Conservation (phyloP, 2,113 vertebrate species). For the Calonectris borealis region DNA sequence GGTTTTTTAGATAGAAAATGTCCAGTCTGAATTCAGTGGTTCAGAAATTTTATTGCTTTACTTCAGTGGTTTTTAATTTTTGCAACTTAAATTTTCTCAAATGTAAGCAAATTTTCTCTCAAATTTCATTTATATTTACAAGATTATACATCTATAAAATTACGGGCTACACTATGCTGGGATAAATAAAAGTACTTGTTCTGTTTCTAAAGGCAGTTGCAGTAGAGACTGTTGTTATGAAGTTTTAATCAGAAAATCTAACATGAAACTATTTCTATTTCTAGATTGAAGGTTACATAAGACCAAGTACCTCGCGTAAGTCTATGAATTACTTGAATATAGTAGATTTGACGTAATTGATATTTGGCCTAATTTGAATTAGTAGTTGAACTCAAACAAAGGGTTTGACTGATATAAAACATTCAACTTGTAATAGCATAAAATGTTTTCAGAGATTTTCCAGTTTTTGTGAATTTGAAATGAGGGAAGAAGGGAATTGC, state of each 20-base stretch:
- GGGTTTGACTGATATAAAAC: neutral
- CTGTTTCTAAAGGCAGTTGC: neutral
- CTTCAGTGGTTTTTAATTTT: neutral
- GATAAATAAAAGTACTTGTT: neutral
- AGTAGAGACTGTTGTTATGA: neutral
- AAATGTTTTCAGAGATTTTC: neutral
- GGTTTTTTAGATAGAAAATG: neutral
- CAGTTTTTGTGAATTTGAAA: neutral
- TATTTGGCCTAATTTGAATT: neutral
- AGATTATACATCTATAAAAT: neutral
- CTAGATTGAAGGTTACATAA: constrained; percentile 14
- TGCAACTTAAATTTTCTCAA: neutral
- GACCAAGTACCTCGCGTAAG: constrained; percentile 33
- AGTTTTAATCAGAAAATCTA: neutral
- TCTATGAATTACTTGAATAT: neutral
- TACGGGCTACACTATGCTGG: neutral
- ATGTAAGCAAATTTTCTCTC: neutral
- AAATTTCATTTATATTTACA: neutral
- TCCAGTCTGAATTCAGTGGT: neutral
- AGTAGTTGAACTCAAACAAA: neutral
- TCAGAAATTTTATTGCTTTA: neutral
- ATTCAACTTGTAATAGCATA: neutral
- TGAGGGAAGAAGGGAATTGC: neutral
- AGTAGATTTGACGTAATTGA: neutral
- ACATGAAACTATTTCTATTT: neutral